phyloP scores from a whole-genome alignment of 2,888 invertebrate species.

The Megalurothrips usitatus region DNA sequence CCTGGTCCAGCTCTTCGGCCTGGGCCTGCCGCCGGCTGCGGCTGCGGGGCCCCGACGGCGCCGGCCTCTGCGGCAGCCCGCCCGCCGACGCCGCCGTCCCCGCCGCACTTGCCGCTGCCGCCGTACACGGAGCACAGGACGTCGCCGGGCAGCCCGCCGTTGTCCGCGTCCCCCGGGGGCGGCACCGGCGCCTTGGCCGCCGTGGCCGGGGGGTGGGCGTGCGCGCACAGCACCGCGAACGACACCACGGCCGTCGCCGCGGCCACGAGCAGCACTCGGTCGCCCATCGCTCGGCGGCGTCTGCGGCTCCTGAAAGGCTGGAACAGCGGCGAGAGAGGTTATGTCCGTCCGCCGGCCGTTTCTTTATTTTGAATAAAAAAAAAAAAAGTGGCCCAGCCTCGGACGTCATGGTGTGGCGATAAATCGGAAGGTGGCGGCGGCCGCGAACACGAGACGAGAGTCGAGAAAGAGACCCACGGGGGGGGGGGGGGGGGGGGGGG shows the following conservation, averaged over 20 bases:
- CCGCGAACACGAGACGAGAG: no score
- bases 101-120: neutral
- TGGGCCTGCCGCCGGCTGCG: neutral
- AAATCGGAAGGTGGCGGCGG: no score
- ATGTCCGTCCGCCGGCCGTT: neutral
- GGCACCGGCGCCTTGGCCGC: neutral
- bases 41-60: neutral
- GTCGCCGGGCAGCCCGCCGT: neutral
- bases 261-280: neutral
- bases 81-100: neutral
- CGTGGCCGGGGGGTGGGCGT: neutral
- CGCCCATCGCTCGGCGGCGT: neutral
- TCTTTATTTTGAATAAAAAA: no score
- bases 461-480: no score
- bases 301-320: neutral
- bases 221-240: neutral
- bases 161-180: neutral
- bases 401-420: no score
- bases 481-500: slow-evolving; percentile 33
- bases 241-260: no score
- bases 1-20: neutral
- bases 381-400: no score
- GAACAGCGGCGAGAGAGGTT: neutral
- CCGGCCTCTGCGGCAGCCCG: neutral
- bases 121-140: slow-evolving; percentile 9